Conservation (phyloP, 1,140 invertebrate genomes). For the Wiebesia pumilae region DNA sequence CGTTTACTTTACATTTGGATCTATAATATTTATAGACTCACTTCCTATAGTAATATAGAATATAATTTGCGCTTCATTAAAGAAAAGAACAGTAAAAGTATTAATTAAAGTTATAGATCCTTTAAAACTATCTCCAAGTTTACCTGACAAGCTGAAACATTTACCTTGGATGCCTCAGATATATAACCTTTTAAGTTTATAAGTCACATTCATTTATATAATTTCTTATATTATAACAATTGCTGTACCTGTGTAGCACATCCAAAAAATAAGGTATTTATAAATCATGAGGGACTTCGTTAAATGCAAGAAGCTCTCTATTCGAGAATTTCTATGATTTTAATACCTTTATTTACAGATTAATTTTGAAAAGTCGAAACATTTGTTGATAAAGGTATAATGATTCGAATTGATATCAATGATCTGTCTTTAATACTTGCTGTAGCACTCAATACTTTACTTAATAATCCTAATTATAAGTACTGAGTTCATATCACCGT, state of each 20-base stretch:
- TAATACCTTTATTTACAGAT: constrained; percentile 79
- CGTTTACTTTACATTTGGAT: constrained; percentile 83
- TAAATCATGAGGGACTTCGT: constrained; percentile 81
- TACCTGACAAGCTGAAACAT: constrained; percentile 77
- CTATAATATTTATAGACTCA: constrained; percentile 77
- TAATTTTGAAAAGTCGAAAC: constrained; percentile 75
- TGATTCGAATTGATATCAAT: constrained; percentile 58
- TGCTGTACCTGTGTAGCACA: constrained; percentile 69
- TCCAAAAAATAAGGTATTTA: constrained; percentile 77
- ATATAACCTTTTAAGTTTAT: too few relatives aligned
- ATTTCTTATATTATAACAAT: neutral
- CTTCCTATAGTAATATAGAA: constrained; percentile 72
- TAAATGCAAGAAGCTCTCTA: constrained; percentile 78
- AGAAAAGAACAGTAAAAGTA: constrained; percentile 53
- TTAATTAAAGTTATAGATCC: constrained; percentile 54
- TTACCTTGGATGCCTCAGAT: constrained; percentile 80
- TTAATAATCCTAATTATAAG: constrained; percentile 56
- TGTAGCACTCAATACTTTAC: constrained; percentile 54
- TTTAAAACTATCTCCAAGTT: constrained; percentile 57
- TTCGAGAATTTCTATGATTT: constrained; percentile 77
- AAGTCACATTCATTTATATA: too few relatives aligned
- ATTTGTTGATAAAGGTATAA: constrained; percentile 65
- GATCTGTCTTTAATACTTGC: constrained; percentile 56
- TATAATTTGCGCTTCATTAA: constrained; percentile 52
- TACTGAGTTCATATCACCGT: constrained; percentile 35